Conservation (phyloP, 2,113 vertebrate genomes). For the Alces alces region DNA sequence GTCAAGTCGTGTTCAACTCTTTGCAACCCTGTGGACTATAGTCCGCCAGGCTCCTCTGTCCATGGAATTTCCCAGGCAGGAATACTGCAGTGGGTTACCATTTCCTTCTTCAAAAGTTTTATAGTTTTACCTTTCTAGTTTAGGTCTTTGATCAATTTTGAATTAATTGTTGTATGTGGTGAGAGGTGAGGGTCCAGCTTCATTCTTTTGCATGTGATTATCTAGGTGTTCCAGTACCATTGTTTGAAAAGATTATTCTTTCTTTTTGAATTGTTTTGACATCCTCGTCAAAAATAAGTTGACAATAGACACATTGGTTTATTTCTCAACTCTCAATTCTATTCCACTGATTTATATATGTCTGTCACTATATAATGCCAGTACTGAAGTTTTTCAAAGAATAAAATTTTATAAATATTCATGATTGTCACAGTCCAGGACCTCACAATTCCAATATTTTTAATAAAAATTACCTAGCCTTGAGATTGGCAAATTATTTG, state of each 20-base stretch:
- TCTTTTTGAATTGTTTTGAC: not conserved
- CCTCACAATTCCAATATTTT: not conserved
- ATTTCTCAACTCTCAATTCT: not conserved
- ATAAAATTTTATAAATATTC: not conserved
- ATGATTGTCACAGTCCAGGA: not conserved
- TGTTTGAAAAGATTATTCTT: slow-evolving; percentile 2
- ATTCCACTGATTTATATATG: not conserved
- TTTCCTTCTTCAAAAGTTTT: not conserved
- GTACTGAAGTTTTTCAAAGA: not conserved
- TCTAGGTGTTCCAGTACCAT: not conserved
- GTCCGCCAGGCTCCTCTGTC: not conserved
- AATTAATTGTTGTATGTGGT: not conserved
- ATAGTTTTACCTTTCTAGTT: not conserved
- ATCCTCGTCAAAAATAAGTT: not conserved
- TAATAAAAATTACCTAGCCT: not conserved
- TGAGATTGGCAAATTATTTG: not conserved
- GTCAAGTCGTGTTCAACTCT: not conserved
- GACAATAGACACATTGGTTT: not conserved
- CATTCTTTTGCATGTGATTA: not conserved
- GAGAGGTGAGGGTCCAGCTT: not conserved
- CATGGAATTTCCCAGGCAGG: not conserved
- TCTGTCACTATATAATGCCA: not conserved
- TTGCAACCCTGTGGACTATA: not conserved
- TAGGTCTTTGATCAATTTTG: not conserved
- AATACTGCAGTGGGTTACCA: not conserved